A percentile compares a stretch with the other conserved stretches of the same genome.
These are phyloP conservation scores for Melanophora roralis DNA, from an alignment of 2,888 invertebrate species.

Conservation along the genomic window DNA sequence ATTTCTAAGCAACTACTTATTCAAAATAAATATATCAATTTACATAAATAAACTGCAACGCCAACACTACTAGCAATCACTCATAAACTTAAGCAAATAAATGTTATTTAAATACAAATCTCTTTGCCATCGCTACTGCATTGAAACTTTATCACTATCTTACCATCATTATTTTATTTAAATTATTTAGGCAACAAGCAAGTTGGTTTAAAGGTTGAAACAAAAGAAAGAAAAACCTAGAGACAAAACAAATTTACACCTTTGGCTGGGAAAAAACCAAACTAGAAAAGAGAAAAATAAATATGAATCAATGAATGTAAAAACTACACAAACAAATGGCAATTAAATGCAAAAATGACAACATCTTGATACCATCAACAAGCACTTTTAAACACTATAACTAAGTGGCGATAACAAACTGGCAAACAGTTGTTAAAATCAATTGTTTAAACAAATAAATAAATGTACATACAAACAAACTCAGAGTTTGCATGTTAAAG, in stretches of 20 bases:
- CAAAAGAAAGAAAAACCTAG: constrained; percentile 17
- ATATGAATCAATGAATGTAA: constrained; percentile 8
- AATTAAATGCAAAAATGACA: constrained; percentile 58
- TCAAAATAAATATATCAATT: constrained; percentile 31
- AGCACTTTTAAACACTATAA: not conserved
- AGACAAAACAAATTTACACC: constrained; percentile 58
- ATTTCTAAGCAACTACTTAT: too few relatives aligned
- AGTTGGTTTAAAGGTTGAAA: constrained; percentile 6
- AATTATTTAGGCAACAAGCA: not conserved
- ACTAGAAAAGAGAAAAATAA: too few relatives aligned
- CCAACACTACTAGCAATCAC: constrained; percentile 52
- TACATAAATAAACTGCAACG: constrained; percentile 57
- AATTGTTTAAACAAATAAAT: constrained; percentile 39
- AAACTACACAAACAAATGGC: constrained; percentile 49
- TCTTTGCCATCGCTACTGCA: not conserved
- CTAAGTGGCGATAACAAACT: constrained; percentile 1
- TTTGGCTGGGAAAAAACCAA: constrained; percentile 48
- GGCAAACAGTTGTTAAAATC: constrained; percentile 43
- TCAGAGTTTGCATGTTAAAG: constrained; percentile 5
- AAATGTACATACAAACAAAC: constrained; percentile 2
- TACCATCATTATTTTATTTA: constrained; percentile 9
- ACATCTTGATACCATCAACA: constrained; percentile 29
- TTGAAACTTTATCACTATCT: not conserved
- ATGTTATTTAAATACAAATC: constrained; percentile 4
- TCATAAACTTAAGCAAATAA: constrained; percentile 23